These are phyloP conservation scores for Prunella himalayana DNA, from an alignment of 2,113 vertebrate genomes.

Conservation along the genomic window DNA sequence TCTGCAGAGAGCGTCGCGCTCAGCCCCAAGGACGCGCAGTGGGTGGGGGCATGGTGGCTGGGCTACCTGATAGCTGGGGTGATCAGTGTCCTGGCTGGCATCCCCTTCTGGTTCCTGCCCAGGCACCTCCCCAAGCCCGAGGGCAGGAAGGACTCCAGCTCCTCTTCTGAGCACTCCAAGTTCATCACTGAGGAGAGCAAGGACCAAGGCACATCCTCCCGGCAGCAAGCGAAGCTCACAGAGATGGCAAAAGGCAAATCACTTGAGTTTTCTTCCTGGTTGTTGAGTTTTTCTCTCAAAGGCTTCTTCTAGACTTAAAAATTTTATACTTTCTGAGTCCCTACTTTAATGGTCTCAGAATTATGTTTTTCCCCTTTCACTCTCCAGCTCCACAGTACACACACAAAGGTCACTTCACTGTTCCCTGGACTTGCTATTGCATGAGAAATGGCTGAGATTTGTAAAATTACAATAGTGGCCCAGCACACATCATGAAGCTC, in stretches of 20 bases:
- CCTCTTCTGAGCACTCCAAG: constrained; percentile 78
- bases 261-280: not conserved
- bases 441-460: not conserved
- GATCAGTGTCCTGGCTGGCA: constrained; percentile 79
- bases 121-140: constrained; percentile 75
- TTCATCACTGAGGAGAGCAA: constrained; percentile 78
- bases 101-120: constrained; percentile 94
- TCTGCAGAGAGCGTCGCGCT: constrained; percentile 80
- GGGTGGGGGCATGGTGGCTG: constrained; percentile 98
- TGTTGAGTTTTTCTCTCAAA: not conserved
- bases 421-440: not conserved
- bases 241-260: constrained; percentile 84
- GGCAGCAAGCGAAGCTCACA: constrained; percentile 72
- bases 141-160: constrained; percentile 66
- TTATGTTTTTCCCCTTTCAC: not conserved
- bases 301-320: not conserved
- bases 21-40: constrained; percentile 82
- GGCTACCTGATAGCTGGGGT: constrained; percentile 88
- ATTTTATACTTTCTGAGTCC: not conserved
- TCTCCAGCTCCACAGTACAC: not conserved
- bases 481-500: not conserved
- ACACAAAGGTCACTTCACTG: not conserved
- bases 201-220: constrained; percentile 50
- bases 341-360: not conserved
- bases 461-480: not conserved